These are phyloP conservation scores for Rhodeus uyekii DNA, from an alignment of 2,797 vertebrate species.

Conservation along the genomic window DNA sequence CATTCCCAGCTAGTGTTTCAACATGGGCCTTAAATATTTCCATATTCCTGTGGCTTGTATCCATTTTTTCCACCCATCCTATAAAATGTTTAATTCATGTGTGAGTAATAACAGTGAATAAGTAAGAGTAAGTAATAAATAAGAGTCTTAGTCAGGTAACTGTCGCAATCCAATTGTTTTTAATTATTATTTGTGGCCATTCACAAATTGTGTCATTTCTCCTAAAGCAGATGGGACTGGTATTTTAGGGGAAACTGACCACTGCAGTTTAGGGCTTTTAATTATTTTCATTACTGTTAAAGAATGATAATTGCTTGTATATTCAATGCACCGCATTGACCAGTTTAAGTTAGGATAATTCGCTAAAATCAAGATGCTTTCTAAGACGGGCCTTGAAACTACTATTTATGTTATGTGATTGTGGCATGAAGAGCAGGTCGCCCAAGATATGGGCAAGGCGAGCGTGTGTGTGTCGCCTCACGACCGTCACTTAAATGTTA, in stretches of 20 bases:
- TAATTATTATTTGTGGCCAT: not conserved
- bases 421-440: too few species aligned
- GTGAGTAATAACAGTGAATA: constrained; percentile 10
- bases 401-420: too few species aligned
- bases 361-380: too few species aligned
- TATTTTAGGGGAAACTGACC: constrained; percentile 56
- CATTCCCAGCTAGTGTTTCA: constrained; percentile 59
- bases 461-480: too few species aligned
- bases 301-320: constrained; percentile 28
- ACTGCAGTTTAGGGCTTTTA: constrained; percentile 54
- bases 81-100: constrained; percentile 16
- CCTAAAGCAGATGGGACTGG: not conserved
- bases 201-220: constrained; percentile 11
- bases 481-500: too few species aligned
- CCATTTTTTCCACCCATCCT: not conserved
- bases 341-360: too few species aligned
- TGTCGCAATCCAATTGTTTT: not conserved
- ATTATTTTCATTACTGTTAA: constrained; percentile 40
- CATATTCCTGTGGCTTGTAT: constrained; percentile 53
- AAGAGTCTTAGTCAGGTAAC: constrained; percentile 7
- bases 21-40: constrained; percentile 73
- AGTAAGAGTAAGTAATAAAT: too few species aligned
- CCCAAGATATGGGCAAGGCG: too few species aligned
- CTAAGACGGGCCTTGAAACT: too few species aligned
- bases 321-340: constrained; percentile 25